Evolutionary conservation across 1,140 invertebrate genomes (phyloP), one percentile per base, ranked within the genome.

Genomic region (Trichonephila clavipes): DNA sequence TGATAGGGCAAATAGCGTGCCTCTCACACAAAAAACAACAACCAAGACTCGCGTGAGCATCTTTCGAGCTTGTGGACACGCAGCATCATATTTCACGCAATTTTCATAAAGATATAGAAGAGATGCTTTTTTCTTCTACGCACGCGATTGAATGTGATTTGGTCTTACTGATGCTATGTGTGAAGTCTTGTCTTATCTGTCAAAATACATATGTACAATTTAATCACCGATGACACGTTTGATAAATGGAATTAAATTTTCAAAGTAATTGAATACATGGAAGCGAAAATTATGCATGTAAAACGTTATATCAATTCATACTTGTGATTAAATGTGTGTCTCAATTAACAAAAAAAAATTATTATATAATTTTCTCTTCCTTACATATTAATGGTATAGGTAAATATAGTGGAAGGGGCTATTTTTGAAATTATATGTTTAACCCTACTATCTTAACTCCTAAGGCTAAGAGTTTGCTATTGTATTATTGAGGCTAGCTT

Each of bases 61-160:
- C 34, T 51, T 12, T 61, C 40, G 14, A 85, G 61, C 61, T 34
- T 85, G 72, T 77, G 24, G 34, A 77, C 72, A 77, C 34, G 72
- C 16, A 34, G 72, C n/a, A 77, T 40, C 66, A 69, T 21, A 77
- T 77, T 77, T 77, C 72, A 77, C 28, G 34, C 72, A 40, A 77
- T 28, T 77, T 40, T 40, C 72, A 77, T 28, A 34, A 18, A 7
- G 6, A 40, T 18, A 77, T 40, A 77, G 72, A 77, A 40, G 62
- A 64, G 62, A 19, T 34, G 10, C 3, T 8, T 77, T 77, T 40
- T 34, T 24, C 2, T 77, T 77, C 34, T 0, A 24, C 66, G 21
- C 72, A 77, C 12, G 34, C n/a, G 72, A 34, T 77, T 77, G 14
- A 64, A 64, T 64, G 28, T 0, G 72, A 77, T 77, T 6, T 7